Evolutionary conservation across 2,888 invertebrate genomes (phyloP).

Genomic region (Pammene aurita): DNA sequence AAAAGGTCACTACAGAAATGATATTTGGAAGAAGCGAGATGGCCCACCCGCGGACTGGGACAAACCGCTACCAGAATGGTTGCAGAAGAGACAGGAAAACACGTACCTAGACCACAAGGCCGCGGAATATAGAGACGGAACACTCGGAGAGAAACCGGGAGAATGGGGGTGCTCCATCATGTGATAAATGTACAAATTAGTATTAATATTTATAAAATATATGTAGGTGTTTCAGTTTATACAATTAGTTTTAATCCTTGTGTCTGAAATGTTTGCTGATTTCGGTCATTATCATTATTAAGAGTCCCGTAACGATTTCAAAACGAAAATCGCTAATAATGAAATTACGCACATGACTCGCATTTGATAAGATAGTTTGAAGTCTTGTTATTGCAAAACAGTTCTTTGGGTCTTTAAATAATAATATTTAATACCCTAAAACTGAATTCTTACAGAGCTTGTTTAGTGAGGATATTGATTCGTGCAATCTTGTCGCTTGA

Average conservation of each 20-base stretch:
- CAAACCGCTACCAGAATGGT: constrained; percentile 89
- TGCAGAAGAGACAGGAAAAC: constrained; percentile 86
- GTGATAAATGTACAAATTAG: constrained; percentile 53
- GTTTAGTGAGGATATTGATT: too few relatives aligned
- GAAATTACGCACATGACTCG: too few relatives aligned
- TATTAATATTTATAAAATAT: constrained; percentile 30
- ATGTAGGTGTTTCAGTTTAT: constrained; percentile 38
- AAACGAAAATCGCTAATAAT: too few relatives aligned
- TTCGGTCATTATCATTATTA: neutral
- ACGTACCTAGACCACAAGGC: constrained; percentile 86
- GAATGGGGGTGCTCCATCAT: constrained; percentile 66
- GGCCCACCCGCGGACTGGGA: constrained; percentile 92
- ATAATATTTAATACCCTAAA: too few relatives aligned
- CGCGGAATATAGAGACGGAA: constrained; percentile 82
- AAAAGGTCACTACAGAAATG: constrained; percentile 87
- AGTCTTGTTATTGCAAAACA: too few relatives aligned
- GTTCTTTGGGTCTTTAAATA: too few relatives aligned
- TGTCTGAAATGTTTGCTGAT: neutral
- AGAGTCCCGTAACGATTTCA: too few relatives aligned
- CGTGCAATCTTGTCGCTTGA: too few relatives aligned
- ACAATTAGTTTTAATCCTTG: constrained; percentile 13
- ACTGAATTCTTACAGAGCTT: too few relatives aligned
- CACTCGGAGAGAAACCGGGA: constrained; percentile 51
- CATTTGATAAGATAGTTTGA: too few relatives aligned
- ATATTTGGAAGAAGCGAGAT: constrained; percentile 90